Evolutionary conservation across 2,797 vertebrate species (phyloP).

Genomic region (Micromesistius poutassou): DNA sequence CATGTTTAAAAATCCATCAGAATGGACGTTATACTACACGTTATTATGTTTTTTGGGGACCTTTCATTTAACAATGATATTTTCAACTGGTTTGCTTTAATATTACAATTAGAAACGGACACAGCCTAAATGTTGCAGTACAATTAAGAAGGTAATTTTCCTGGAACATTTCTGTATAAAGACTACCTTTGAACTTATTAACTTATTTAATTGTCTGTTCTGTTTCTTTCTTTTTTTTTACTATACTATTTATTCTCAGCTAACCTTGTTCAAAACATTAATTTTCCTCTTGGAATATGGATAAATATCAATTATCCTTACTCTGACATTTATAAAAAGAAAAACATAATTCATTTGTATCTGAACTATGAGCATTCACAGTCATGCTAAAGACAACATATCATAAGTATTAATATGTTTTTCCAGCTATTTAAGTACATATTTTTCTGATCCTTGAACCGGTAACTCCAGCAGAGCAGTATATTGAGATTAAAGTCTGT

Average conservation of each 20-base stretch:
- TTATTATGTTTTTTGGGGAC: slow-evolving; percentile 31
- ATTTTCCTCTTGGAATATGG: not conserved
- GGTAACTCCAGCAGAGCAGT: not conserved
- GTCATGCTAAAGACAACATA: not conserved
- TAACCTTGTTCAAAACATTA: slow-evolving; percentile 14
- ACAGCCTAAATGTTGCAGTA: slow-evolving; percentile 35
- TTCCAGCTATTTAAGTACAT: not conserved
- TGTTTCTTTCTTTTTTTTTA: slow-evolving; percentile 18
- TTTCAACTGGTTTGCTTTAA: slow-evolving; percentile 62
- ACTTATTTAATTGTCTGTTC: slow-evolving; percentile 19
- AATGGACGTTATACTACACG: not conserved
- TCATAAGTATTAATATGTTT: not conserved
- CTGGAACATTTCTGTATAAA: slow-evolving; percentile 53
- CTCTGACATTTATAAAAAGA: slow-evolving; percentile 1
- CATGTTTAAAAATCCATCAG: not conserved
- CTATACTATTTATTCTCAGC: slow-evolving; percentile 5
- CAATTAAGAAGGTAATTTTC: slow-evolving; percentile 34
- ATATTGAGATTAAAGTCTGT: not conserved
- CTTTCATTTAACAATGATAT: slow-evolving; percentile 49
- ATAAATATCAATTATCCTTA: slow-evolving; percentile 3
- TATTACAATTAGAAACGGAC: slow-evolving; percentile 63
- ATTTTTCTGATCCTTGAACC: not conserved
- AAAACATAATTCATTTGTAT: not conserved
- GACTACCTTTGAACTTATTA: slow-evolving; percentile 41
- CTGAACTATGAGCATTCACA: not conserved